Evolutionary conservation across 2,113 vertebrate genomes (phyloP), one percentile per base, ranked within the genome.

Genomic region (Nerophis ophidion): DNA sequence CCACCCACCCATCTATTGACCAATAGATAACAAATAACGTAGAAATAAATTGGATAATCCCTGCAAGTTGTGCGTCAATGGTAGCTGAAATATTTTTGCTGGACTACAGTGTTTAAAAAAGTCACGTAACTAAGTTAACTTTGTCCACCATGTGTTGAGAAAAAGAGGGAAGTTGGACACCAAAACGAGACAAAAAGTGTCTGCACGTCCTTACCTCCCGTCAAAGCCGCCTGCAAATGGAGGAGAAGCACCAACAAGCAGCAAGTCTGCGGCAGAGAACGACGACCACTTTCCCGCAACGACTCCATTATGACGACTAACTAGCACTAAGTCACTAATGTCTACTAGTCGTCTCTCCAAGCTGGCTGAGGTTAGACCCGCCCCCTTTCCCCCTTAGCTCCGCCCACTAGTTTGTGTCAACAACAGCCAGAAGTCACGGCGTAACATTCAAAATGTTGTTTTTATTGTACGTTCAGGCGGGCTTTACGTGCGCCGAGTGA

Each of bases 221-320:
- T 34, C 51, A 56, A 1, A 64, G 10, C 33, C 13, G 52, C 1
- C 48, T 35, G 71, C 17, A 60, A 60, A 5, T 60, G 69, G 0
- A 54, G 2, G n/a, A 45, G 69, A 61, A 84, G 5, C 14, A 76
- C 33, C 1, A 81, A 51, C 0, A 71, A 42, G 0, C 52, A 36
- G 19, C 59, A 54, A 0, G 74, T 5, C n/a, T 71, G 5, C 1
- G 72, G 53, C 5, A 19, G 34, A 11, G 13, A 45, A 10, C 16
- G 7, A 14, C 3, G n/a, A 47, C 12, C 44, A 1, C 0, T 65
- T 57, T 8, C 68, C 69, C 4, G 54, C 48, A 4, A 15, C 4
- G 69, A 57, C 70, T 86, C 81, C 87, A 44, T 44, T 11, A 88
- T 87, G 74, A 50, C 70, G 11, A 69, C 45, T 4, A 7, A 6